Conservation (phyloP, 2,113 vertebrate species). For the Condylura cristata region DNA sequence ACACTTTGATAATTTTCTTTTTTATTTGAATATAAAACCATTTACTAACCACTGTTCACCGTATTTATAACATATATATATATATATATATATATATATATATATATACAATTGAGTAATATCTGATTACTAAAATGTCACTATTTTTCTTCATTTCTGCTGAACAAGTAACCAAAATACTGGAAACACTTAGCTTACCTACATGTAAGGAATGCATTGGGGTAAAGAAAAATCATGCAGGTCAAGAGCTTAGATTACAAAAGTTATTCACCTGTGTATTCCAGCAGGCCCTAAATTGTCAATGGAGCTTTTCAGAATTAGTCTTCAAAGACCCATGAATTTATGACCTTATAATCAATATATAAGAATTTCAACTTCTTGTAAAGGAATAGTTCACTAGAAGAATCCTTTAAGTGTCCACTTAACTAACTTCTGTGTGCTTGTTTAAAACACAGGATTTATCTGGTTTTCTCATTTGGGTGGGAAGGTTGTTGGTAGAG, state of each 20-base stretch:
- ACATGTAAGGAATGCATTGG: constrained; percentile 58
- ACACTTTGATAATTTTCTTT: not conserved
- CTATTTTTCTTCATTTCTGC: constrained; percentile 77
- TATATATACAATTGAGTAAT: constrained; percentile 90
- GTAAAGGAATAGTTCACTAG: not conserved
- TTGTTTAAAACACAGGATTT: not conserved
- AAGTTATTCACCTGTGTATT: constrained; percentile 76
- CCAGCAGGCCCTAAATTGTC: not conserved
- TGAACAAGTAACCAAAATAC: constrained; percentile 82
- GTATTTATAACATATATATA: constrained; percentile 92
- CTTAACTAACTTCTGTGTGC: not conserved
- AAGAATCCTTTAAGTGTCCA: not conserved
- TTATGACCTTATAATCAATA: not conserved
- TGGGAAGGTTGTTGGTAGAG: not conserved
- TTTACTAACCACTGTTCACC: constrained; percentile 91
- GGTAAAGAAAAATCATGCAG: constrained; percentile 78
- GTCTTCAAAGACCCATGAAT: not conserved
- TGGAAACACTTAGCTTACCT: constrained; percentile 75
- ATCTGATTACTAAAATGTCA: constrained; percentile 88
- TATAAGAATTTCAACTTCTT: constrained; percentile 35
- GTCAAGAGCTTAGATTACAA: constrained; percentile 82
- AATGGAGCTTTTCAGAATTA: not conserved
- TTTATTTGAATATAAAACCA: constrained; percentile 89
- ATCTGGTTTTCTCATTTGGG: not conserved
- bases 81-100: no score